These are phyloP conservation scores for Talpa occidentalis DNA, from an alignment of 2,113 vertebrate species.

Conservation along the genomic window DNA sequence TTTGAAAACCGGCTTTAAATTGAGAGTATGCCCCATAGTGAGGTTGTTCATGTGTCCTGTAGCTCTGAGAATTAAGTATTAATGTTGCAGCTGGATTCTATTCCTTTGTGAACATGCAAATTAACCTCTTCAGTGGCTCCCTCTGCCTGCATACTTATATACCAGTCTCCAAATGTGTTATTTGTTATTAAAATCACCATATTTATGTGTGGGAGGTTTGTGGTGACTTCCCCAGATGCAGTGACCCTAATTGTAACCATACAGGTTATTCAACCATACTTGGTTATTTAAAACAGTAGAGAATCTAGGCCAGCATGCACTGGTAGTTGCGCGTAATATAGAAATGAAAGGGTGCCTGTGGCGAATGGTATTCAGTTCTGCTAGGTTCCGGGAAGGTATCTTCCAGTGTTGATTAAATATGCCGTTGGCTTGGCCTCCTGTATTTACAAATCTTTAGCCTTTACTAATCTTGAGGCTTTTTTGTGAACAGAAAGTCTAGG, in stretches of 20 bases:
- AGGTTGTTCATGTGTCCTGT: neutral
- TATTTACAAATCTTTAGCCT: constrained; percentile 1
- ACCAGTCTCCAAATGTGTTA: constrained; percentile 62
- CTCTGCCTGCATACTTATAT: constrained; percentile 48
- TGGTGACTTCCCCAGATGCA: constrained; percentile 63
- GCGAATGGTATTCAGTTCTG: neutral
- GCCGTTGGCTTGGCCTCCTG: neutral
- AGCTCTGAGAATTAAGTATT: constrained; percentile 38
- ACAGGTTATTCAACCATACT: constrained; percentile 54
- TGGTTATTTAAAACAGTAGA: constrained; percentile 36
- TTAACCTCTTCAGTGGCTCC: constrained; percentile 49
- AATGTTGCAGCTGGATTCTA: constrained; percentile 40
- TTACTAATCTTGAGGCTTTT: constrained; percentile 13
- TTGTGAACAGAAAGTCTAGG: neutral
- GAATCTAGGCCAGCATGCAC: neutral
- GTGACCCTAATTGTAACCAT: constrained; percentile 70
- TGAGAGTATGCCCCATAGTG: neutral
- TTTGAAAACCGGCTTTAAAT: constrained; percentile 59
- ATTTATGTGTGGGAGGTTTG: constrained; percentile 37
- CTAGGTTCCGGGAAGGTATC: neutral
- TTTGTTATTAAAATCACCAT: constrained; percentile 79
- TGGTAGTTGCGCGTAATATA: neutral
- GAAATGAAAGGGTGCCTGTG: neutral
- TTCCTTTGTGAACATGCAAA: constrained; percentile 77
- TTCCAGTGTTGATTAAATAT: neutral